A percentile compares a stretch with the other conserved stretches of the same genome.
Conservation (phyloP, 1,140 invertebrate genomes). For the Planococcus citri region DNA sequence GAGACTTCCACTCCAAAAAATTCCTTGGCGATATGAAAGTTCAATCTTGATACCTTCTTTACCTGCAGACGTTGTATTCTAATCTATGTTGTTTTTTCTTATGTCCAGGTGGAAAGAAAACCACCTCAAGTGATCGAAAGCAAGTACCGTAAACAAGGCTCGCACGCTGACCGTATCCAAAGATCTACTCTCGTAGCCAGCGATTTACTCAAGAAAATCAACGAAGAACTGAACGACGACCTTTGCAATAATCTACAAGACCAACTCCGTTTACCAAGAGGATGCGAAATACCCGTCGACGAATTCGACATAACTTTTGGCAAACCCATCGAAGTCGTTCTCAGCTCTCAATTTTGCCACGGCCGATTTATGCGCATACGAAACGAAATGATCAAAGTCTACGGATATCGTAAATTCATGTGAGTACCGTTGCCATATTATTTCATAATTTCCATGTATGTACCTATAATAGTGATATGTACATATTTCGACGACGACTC, state of each 20-base stretch:
- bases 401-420: neutral
- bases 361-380: neutral
- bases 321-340: neutral
- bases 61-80: neutral
- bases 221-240: neutral
- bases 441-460: too few species aligned
- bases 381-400: slow-evolving; percentile 4
- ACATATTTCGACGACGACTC: too few species aligned
- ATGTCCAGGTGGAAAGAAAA: neutral
- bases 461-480: too few species aligned
- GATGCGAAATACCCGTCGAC: neutral
- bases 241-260: neutral
- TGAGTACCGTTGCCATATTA: too few species aligned
- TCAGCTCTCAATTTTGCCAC: slow-evolving; percentile 2
- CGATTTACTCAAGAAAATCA: neutral
- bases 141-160: neutral
- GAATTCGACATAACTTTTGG: neutral
- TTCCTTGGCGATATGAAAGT: too few species aligned
- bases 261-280: neutral
- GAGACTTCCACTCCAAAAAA: too few species aligned
- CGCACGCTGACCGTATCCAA: neutral
- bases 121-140: neutral
- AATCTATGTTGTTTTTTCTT: neutral
- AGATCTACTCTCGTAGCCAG: neutral
- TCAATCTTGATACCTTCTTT: too few species aligned